phyloP scores from a whole-genome alignment of 2,888 invertebrate species.

The Incurvaria masculella region DNA sequence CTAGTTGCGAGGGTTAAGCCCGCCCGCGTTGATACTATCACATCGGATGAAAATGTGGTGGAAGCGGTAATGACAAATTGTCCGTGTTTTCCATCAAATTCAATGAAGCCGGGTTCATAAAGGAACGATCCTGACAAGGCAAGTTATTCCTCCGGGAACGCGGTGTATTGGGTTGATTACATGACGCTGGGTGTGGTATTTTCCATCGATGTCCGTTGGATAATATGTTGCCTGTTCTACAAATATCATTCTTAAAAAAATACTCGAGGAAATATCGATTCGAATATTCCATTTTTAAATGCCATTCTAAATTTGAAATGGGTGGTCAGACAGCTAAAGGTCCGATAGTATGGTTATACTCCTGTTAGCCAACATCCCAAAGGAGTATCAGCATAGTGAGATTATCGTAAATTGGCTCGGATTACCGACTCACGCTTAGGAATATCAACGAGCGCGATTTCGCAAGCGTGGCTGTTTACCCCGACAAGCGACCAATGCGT shows the following conservation, averaged over 20 bases:
- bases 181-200: too few relatives aligned
- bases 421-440: constrained; percentile 43
- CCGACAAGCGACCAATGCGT: constrained; percentile 30
- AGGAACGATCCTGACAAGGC: neutral
- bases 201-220: too few relatives aligned
- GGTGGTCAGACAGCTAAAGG: too few relatives aligned
- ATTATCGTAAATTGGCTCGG: constrained; percentile 48
- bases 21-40: neutral
- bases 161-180: neutral
- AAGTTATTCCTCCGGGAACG: neutral
- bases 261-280: too few relatives aligned
- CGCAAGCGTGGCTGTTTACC: constrained; percentile 33
- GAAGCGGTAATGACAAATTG: neutral
- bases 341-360: too few relatives aligned
- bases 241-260: too few relatives aligned
- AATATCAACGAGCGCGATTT: constrained; percentile 42
- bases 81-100: neutral
- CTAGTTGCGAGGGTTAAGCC: neutral
- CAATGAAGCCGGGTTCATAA: too few relatives aligned
- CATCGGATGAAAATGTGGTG: neutral
- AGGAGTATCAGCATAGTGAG: constrained; percentile 30
- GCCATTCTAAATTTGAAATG: too few relatives aligned
- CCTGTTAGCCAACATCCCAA: too few relatives aligned
- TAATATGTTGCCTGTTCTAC: too few relatives aligned
- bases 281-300: too few relatives aligned